Base-by-base conservation (phyloP, 2,888 invertebrate genomes). In the Heliconius charithonia region DNA sequence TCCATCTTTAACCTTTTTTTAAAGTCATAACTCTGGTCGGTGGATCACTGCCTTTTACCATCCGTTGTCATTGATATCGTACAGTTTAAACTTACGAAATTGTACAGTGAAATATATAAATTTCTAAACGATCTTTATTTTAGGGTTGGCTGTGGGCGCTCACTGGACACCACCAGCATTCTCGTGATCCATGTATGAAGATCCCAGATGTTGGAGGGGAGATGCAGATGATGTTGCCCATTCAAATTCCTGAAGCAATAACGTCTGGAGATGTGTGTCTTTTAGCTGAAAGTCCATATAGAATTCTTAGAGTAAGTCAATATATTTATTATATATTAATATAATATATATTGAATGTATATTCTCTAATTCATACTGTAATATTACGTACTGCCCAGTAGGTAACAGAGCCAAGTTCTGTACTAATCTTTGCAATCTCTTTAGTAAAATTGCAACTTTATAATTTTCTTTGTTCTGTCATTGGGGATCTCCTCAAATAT, bases 221-320 rank as follows among this genome's bases (percentile, higher is more conserved):
- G 85, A 86, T 96, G 73, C 96, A 96, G 85, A 93, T 93, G 62
- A 96, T 96, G 96, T 87, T 96, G 81, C 93, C 96, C 0, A 85
- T 88, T 56, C 88, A 85, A 19, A 81, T 77, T 16, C 87, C 93
- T 0, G 90, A 91, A 51, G 83, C 83, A 1, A 76, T 80, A 0
- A 88, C 86, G 67, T 90, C 87, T 0, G 95, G 96, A 6, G 96
- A 97, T 74, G 96, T 97, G 9, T 98, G 98, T 86, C 92, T 97
- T 22, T 95, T 98, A 84, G 96, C 96, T 62, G 97, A 97, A 86
- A 97, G 97, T 84, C 97, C 97, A 0, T 97, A 95, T 85, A 92
- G 97, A 83, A 97, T 97, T 83, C 89, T 97, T 22, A 95, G 97
- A 95, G 97, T 97, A 90, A 95, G 96, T 76, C 7, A 25, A 45